A percentile compares a stretch with the other conserved stretches of the same genome.
Evolutionary conservation across 2,113 vertebrate genomes (phyloP).

Genomic region (Regulus satrapa): DNA sequence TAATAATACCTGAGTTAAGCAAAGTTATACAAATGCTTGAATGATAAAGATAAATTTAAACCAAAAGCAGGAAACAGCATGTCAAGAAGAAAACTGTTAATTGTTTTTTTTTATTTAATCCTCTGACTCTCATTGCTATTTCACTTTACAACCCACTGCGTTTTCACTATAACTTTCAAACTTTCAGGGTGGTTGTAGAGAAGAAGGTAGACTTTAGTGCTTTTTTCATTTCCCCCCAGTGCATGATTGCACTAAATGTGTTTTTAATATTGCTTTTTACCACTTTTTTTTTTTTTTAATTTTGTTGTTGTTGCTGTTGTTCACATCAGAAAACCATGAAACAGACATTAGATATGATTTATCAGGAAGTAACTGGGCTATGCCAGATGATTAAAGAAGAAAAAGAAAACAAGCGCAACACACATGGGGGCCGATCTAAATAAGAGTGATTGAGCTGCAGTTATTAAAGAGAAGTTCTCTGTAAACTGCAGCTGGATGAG

Average conservation of each 20-base stretch:
- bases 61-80: slow-evolving; percentile 28
- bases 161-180: slow-evolving; percentile 32
- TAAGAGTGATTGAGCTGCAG: not conserved
- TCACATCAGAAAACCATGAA: slow-evolving; percentile 48
- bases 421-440: not conserved
- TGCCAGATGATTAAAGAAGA: slow-evolving; percentile 37
- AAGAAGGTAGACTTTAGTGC: slow-evolving; percentile 25
- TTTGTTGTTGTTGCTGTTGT: slow-evolving; percentile 8
- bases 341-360: slow-evolving; percentile 48
- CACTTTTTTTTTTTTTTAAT: slow-evolving; percentile 37
- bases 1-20: slow-evolving; percentile 25
- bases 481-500: not conserved
- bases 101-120: slow-evolving; percentile 52
- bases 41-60: slow-evolving; percentile 26
- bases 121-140: slow-evolving; percentile 39
- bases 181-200: slow-evolving; percentile 23
- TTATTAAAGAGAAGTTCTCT: not conserved
- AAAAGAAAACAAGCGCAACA: not conserved
- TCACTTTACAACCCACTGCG: not conserved
- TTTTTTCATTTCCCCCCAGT: slow-evolving; percentile 27
- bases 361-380: slow-evolving; percentile 17
- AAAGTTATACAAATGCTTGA: slow-evolving; percentile 24
- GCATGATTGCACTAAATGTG: slow-evolving; percentile 47
- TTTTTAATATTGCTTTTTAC: slow-evolving; percentile 58
- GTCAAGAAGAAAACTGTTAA: slow-evolving; percentile 36